Evolutionary conservation across 2,888 invertebrate species (phyloP).

Genomic region (Escarpia spicata): DNA sequence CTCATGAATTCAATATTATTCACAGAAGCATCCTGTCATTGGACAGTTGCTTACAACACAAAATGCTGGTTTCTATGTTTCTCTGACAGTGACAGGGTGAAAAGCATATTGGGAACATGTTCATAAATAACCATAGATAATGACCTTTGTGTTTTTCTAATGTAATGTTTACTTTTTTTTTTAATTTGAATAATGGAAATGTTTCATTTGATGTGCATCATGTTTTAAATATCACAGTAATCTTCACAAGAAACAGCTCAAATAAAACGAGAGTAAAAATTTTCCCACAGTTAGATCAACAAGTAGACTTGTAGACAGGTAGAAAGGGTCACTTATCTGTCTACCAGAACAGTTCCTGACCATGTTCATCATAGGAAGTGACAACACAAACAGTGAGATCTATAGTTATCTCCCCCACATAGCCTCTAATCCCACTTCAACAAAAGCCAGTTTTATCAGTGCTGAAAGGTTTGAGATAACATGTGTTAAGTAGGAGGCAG

Average conservation of each 20-base stretch:
- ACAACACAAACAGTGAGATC: neutral
- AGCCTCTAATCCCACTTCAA: neutral
- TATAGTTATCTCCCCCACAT: neutral
- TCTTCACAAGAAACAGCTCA: neutral
- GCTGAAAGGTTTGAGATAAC: neutral
- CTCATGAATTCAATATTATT: too few relatives aligned
- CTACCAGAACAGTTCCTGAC: neutral
- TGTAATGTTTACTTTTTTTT: too few relatives aligned
- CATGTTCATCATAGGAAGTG: neutral
- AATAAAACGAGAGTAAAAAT: neutral
- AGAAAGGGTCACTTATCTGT: neutral
- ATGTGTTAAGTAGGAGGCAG: neutral
- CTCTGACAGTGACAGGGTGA: too few relatives aligned
- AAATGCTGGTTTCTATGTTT: too few relatives aligned
- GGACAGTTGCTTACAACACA: too few relatives aligned
- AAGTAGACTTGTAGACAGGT: neutral
- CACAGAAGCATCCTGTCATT: too few relatives aligned
- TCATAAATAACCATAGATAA: too few relatives aligned
- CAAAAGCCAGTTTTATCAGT: neutral
- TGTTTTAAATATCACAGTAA: neutral
- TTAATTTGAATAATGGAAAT: neutral
- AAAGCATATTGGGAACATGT: too few relatives aligned
- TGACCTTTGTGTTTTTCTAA: too few relatives aligned
- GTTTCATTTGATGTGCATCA: neutral
- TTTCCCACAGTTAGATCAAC: neutral